Base-by-base conservation (phyloP, 2,888 invertebrate species). In the Monochamus alternatus region DNA sequence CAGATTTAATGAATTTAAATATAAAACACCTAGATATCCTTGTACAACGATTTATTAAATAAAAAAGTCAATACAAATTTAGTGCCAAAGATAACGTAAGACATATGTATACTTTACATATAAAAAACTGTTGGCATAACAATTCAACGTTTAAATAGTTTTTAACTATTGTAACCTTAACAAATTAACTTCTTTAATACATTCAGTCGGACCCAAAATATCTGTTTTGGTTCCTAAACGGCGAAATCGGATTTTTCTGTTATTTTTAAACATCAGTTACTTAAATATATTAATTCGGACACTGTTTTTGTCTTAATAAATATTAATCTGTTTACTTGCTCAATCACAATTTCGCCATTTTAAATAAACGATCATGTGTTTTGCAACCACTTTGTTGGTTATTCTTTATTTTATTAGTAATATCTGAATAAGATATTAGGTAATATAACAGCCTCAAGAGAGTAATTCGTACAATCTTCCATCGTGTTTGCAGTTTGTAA, bases 101-200 rank as follows among this genome's bases (percentile, higher is more conserved):
- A 55, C 55, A 55, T 55, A 55, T 55, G 22, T 55, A 22, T 55
- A 55, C n/a, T 55, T 14, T 55, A 55, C 55, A 55, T 55, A 55
- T 55, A n/a, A 12, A 55, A 55, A 55, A 55, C 55, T 55, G 55
- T 55, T 55, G 55, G 55, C 55, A 55, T 55, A 55, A 55, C 55
- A 55, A 55, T 55, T 55, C 22, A 55, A 55, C 55, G n/a, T 55
- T 55, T 55, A 55, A 55, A 55, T 55, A 55, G 55, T 55, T 55
- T 55, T 10, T 14, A 55, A 55, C 55, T 55, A 55, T 55, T 55
- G 55, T n/a, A 55, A n/a, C 22, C n/a, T 55, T 55, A 55, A 55
- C 22, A 55, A 55, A 55, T n/a, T 7, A 55, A 22, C 12, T 52
- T 52, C 5, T 55, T 5, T 55, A 55, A 55, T 55, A 14, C n/a